phyloP scores from a whole-genome alignment of 1,140 invertebrate genomes.

The Dendroctonus valens region DNA sequence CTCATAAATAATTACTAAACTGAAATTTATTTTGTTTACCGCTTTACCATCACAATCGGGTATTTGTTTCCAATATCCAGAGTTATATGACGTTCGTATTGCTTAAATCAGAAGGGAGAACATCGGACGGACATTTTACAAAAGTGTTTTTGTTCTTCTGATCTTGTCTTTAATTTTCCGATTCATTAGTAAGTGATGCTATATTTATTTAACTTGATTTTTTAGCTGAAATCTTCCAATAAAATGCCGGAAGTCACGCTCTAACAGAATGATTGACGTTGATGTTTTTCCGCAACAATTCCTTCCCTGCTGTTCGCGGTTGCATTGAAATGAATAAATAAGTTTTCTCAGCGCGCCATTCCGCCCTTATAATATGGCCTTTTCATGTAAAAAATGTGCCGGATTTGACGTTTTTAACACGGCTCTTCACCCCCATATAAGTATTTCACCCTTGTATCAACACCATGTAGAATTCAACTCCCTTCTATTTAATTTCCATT shows the following conservation, averaged over 20 bases:
- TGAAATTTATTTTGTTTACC: slow-evolving; percentile 30
- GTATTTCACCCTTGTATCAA: slow-evolving; percentile 22
- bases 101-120: no score
- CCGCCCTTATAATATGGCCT: slow-evolving; percentile 17
- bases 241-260: no score
- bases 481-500: slow-evolving; percentile 10
- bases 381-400: slow-evolving; percentile 26
- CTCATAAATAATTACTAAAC: slow-evolving; percentile 29
- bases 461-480: slow-evolving; percentile 19
- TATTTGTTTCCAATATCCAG: slow-evolving; percentile 20
- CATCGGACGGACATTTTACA: no score
- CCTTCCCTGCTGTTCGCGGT: slow-evolving; percentile 19
- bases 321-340: slow-evolving; percentile 28
- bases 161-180: no score
- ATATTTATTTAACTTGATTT: no score
- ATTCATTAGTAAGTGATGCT: no score
- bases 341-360: slow-evolving; percentile 25
- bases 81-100: neutral
- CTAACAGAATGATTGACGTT: slow-evolving; percentile 14
- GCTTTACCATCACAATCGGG: slow-evolving; percentile 4
- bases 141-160: no score
- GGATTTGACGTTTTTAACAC: slow-evolving; percentile 29
- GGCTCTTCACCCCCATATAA: slow-evolving; percentile 24
- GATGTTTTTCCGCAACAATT: slow-evolving; percentile 20
- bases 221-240: no score